Base-by-base conservation (phyloP, 2,113 vertebrate species). In the Pachycephala philippinensis region DNA sequence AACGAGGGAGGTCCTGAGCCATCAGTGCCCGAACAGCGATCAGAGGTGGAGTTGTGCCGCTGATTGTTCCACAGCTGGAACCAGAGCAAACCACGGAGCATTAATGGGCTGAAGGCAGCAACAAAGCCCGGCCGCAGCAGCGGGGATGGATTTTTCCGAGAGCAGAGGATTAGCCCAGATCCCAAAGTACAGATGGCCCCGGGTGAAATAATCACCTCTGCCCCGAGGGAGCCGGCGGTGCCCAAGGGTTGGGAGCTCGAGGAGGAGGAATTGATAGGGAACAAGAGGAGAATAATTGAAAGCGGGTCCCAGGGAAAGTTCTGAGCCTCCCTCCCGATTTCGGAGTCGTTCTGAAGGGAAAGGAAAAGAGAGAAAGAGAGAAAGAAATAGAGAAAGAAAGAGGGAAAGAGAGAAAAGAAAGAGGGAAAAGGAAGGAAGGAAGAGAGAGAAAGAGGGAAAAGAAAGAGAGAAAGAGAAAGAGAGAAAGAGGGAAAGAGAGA, bases 121-220 rank as follows among this genome's bases (percentile, higher is more conserved):
- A 84, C 81, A 69, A 77, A 91, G 84, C 63, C 27, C 23, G 31
- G 30, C 9, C n/a, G 3, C 7, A 0, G 93, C 83, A 26, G 81
- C 14, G 6, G 56, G 89, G 42, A 95, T 87, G 87, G 96, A 83
- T 95, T 93, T 93, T 94, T n/a, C 7, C 42, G 49, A 84, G 93
- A 89, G 96, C 83, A 27, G 37, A 82, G 96, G 96, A 97, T 97
- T 96, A 97, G 75, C 54, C 0, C 26, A 12, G 85, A 92, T 91
- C 84, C 85, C 92, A 47, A 86, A 60, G 94, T 91, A n/a, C 96
- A 96, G 96, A 97, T 97, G 95, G 97, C 2, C 64, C 24, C 44
- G 94, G 78, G 84, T 88, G 91, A 45, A 95, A 93, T 93, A 95
- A 97, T 96, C 89, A 57, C 39, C 66, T 15, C 27, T 0, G 39